Percentiles rank a stretch among this genome's conserved stretches.
phyloP scores from a whole-genome alignment of 2,888 invertebrate genomes.

The Helleia helle region DNA sequence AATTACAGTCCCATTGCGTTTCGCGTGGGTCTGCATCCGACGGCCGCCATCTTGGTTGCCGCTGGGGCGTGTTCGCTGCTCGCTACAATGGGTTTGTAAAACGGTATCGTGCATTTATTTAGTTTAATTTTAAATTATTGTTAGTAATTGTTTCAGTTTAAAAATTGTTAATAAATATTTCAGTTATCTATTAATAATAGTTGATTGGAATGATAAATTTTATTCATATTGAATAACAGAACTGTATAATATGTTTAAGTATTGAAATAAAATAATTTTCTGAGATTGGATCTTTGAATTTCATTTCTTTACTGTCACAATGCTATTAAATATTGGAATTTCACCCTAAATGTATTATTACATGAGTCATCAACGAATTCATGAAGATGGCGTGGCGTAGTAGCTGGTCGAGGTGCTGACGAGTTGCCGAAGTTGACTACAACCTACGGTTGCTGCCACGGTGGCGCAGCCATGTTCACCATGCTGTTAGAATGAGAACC shows the following conservation, averaged over 20 bases:
- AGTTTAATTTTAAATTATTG: constrained; percentile 30
- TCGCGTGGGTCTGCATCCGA: constrained; percentile 72
- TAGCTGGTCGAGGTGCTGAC: constrained; percentile 36
- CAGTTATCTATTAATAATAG: constrained; percentile 57
- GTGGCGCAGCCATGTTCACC: constrained; percentile 22
- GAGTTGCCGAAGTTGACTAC: constrained; percentile 33
- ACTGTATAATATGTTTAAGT: constrained; percentile 72
- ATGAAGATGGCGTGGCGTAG: constrained; percentile 38
- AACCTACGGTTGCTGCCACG: not conserved
- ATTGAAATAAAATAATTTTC: constrained; percentile 58
- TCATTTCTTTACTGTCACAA: constrained; percentile 30
- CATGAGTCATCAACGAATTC: constrained; percentile 63
- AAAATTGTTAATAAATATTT: constrained; percentile 36
- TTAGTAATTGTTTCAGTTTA: constrained; percentile 20
- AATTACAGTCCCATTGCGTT: constrained; percentile 74
- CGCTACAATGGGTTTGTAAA: constrained; percentile 75
- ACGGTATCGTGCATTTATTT: constrained; percentile 71
- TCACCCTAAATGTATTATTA: constrained; percentile 69
- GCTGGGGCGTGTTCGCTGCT: constrained; percentile 73
- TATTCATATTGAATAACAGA: constrained; percentile 70
- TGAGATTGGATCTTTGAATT: constrained; percentile 41
- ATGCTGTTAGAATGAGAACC: constrained; percentile 29
- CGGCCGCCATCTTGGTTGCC: constrained; percentile 75
- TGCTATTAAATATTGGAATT: constrained; percentile 43
- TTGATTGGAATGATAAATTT: constrained; percentile 57